Conservation (phyloP, 1,140 invertebrate species). For the Lepidotrigona ventralis region DNA sequence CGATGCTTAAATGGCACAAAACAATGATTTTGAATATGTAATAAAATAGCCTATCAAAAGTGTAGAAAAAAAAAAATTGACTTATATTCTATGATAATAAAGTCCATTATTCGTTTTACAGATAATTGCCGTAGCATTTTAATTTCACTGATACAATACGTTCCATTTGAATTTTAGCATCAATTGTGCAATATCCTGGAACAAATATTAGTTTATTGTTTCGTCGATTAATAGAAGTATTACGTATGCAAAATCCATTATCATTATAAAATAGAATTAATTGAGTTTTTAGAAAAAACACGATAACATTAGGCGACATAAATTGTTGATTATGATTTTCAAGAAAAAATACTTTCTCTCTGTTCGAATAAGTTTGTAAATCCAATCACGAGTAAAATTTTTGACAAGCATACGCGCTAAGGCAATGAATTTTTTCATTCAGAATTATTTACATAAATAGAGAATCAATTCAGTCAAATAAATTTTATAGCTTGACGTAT, state of each 20-base stretch:
- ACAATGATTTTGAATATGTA: conserved; percentile 39
- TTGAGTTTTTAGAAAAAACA: conserved; percentile 32
- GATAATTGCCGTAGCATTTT: conserved; percentile 21
- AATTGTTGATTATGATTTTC: not conserved
- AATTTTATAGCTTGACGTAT: conserved; percentile 24
- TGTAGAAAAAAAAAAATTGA: conserved; percentile 41
- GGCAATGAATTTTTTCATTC: conserved; percentile 25
- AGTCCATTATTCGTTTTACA: conserved; percentile 33
- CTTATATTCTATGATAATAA: conserved; percentile 44
- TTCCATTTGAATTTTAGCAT: conserved; percentile 6
- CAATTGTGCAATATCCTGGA: conserved; percentile 35
- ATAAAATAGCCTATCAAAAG: conserved; percentile 43
- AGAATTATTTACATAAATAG: conserved; percentile 46
- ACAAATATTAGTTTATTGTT: conserved; percentile 15
- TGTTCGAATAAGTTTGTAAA: not conserved
- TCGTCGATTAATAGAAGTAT: conserved; percentile 27
- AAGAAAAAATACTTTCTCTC: not conserved
- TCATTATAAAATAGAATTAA: conserved; percentile 19
- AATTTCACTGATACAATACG: conserved; percentile 17
- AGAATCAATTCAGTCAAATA: conserved; percentile 35
- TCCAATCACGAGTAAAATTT: not conserved
- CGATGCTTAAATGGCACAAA: conserved; percentile 36
- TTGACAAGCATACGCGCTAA: not conserved
- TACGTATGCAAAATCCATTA: conserved; percentile 6
- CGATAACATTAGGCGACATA: not conserved